Conservation (phyloP, 2,888 invertebrate genomes). For the Hermodice carunculata region DNA sequence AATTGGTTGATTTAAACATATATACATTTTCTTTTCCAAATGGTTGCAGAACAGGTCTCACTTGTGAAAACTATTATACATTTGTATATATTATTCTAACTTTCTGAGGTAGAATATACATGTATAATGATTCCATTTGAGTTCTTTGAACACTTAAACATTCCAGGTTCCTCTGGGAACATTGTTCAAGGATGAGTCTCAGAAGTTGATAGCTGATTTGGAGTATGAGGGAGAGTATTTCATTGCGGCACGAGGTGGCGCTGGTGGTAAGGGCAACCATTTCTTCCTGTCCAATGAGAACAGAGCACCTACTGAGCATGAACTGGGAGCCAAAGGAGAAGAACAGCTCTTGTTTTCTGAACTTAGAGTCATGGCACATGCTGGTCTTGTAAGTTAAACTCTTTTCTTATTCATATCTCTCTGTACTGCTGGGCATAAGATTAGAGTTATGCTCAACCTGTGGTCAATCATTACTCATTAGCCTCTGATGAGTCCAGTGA, state of each 20-base stretch:
- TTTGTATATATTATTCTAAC: background rate
- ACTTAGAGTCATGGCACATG: conserved; percentile 92
- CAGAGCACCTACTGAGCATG: conserved; percentile 79
- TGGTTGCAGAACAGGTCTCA: too few relatives aligned
- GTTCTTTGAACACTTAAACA: background rate
- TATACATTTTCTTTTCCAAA: too few relatives aligned
- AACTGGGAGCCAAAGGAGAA: conserved; percentile 77
- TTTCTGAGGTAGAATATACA: background rate
- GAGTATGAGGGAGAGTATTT: conserved; percentile 81
- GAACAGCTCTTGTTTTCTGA: conserved; percentile 76
- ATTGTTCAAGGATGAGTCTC: conserved; percentile 73
- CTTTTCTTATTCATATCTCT: too few relatives aligned
- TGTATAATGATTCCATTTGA: too few relatives aligned
- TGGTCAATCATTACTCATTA: too few relatives aligned
- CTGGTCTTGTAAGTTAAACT: conserved; percentile 77
- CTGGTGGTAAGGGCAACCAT: conserved; percentile 95
- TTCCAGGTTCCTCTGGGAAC: conserved; percentile 86
- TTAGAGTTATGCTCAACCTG: too few relatives aligned
- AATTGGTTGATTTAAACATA: too few relatives aligned
- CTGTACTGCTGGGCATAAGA: too few relatives aligned
- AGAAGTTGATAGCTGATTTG: conserved; percentile 79
- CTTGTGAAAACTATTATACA: too few relatives aligned
- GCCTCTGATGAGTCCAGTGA: too few relatives aligned
- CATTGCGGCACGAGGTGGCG: conserved; percentile 93
- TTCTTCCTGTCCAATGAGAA: conserved; percentile 86